Conservation (phyloP, 2,113 vertebrate genomes). For the Grallaria varia region DNA sequence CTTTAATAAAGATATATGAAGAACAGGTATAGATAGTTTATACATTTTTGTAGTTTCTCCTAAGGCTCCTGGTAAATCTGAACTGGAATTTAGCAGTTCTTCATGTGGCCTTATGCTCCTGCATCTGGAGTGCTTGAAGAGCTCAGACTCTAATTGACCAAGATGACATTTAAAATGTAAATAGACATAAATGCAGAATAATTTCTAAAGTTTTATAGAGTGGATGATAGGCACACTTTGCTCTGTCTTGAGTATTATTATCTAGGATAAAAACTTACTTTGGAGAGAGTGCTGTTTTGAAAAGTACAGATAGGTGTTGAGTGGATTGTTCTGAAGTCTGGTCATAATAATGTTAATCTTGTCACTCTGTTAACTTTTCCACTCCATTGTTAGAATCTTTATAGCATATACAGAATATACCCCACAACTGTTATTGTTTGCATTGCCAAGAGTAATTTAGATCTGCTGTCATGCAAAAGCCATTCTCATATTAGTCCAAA, state of each 20-base stretch:
- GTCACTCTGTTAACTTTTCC: neutral
- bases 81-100: neutral
- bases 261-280: neutral
- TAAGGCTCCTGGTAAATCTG: neutral
- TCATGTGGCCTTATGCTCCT: neutral
- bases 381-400: neutral
- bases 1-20: neutral
- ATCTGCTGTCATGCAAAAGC: neutral
- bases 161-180: neutral
- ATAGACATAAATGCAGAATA: neutral
- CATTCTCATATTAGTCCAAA: neutral
- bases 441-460: neutral
- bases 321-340: neutral
- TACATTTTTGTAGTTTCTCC: neutral
- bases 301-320: neutral
- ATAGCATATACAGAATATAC: neutral
- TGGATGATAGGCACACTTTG: neutral
- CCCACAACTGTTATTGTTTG: neutral
- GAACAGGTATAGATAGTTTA: neutral
- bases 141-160: neutral
- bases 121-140: neutral
- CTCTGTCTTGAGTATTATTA: neutral
- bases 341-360: neutral
- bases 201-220: neutral
- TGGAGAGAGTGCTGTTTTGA: neutral